A percentile compares a stretch with the other conserved stretches of the same genome.
These are phyloP conservation scores for Timandra comae DNA, from an alignment of 2,888 invertebrate species.

Conservation along the genomic window DNA sequence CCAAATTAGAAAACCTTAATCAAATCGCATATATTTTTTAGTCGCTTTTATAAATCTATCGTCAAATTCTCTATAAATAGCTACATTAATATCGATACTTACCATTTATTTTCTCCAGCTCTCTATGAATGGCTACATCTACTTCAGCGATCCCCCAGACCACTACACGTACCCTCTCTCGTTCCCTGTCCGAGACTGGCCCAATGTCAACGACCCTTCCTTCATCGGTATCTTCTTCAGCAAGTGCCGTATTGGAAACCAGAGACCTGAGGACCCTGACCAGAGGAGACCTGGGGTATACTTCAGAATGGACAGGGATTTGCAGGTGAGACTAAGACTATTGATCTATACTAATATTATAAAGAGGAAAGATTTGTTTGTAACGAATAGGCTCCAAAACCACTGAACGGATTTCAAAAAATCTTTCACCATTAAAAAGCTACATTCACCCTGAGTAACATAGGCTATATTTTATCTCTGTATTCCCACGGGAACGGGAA, in stretches of 20 bases:
- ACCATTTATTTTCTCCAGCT: conserved; percentile 74
- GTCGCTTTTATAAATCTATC: no score
- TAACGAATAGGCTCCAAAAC: no score
- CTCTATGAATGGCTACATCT: conserved; percentile 88
- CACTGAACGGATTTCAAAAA: no score
- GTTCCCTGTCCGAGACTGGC: conserved; percentile 92
- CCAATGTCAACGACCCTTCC: conserved; percentile 89
- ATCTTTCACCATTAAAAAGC: no score
- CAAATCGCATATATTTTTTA: no score
- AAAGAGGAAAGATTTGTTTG: no score
- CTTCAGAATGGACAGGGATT: conserved; percentile 80
- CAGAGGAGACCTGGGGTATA: conserved; percentile 88
- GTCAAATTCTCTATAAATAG: no score
- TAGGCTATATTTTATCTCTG: no score
- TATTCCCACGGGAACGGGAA: no score
- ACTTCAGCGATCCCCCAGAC: conserved; percentile 93
- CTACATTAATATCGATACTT: conserved; percentile 6
- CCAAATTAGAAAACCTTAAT: no score
- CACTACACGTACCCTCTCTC: conserved; percentile 90
- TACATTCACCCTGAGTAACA: no score
- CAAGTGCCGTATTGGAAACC: conserved; percentile 87
- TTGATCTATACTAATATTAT: no score
- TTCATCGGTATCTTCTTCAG: conserved; percentile 96
- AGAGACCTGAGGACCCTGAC: conserved; percentile 84
- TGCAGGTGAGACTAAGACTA: conserved; percentile 64